These are phyloP conservation scores for Zaprionus nigranus DNA, from an alignment of 1,140 invertebrate genomes.

Conservation along the genomic window DNA sequence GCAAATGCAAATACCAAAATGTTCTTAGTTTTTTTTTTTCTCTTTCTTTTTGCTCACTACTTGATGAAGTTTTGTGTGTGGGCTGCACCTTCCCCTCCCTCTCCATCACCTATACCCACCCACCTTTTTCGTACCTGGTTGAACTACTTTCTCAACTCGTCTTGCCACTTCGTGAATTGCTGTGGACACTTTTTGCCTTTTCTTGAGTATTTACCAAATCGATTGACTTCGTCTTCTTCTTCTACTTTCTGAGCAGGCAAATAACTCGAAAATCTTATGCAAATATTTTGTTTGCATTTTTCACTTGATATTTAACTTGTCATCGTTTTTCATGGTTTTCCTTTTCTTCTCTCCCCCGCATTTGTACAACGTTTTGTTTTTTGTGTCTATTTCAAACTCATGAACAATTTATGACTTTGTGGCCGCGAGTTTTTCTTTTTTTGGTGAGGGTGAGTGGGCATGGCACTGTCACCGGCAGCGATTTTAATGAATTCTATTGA, in stretches of 20 bases:
- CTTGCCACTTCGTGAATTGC: constrained; percentile 27
- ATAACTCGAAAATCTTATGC: constrained; percentile 63
- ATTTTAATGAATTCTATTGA: constrained; percentile 78
- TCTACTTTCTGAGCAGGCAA: neutral
- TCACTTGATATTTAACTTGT: constrained; percentile 78
- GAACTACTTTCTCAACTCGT: constrained; percentile 9
- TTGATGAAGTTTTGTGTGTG: constrained; percentile 26
- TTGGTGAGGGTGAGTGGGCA: constrained; percentile 21
- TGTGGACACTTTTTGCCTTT: constrained; percentile 38
- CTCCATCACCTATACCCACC: neutral
- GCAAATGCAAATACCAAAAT: constrained; percentile 73
- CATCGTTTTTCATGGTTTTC: constrained; percentile 56
- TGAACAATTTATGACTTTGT: constrained; percentile 52
- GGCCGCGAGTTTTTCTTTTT: constrained; percentile 3
- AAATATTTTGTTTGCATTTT: constrained; percentile 81
- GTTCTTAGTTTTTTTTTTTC: neutral
- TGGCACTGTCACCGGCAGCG: constrained; percentile 54
- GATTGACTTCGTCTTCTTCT: constrained; percentile 43
- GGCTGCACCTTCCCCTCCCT: neutral
- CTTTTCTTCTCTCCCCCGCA: constrained; percentile 26
- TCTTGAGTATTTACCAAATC: constrained; percentile 44
- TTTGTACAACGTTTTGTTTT: neutral
- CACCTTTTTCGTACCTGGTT: neutral
- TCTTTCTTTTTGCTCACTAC: constrained; percentile 11
- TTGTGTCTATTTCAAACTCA: constrained; percentile 26